A percentile compares a stretch with the other conserved stretches of the same genome.
Conservation (phyloP, 2,888 invertebrate genomes). For the Microctonus brassicae region DNA sequence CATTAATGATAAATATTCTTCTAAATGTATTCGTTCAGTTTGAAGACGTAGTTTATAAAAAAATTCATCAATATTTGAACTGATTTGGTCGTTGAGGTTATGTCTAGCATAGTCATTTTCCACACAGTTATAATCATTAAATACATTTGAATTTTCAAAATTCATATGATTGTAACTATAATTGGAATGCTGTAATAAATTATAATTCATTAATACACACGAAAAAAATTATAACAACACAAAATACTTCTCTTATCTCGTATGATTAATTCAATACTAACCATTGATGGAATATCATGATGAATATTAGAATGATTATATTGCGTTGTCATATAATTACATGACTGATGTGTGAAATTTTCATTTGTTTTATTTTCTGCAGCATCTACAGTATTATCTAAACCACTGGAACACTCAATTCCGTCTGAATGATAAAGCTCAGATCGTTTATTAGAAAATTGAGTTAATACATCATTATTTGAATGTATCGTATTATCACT, state of each 20-base stretch:
- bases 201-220: not conserved
- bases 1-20: conserved; percentile 53
- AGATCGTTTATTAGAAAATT: no score
- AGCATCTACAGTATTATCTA: no score
- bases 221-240: not conserved
- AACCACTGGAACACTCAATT: no score
- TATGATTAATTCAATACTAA: not conserved
- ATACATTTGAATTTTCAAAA: not conserved
- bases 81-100: not conserved
- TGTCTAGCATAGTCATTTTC: not conserved
- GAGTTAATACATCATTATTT: not conserved
- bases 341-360: not conserved
- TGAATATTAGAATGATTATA: not conserved
- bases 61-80: conserved; percentile 38
- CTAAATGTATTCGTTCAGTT: conserved; percentile 56
- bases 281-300: not conserved
- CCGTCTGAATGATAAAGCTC: no score
- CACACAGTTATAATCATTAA: not conserved
- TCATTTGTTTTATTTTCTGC: not conserved
- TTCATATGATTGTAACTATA: not conserved
- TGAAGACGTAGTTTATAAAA: conserved; percentile 53
- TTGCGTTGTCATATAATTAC: not conserved
- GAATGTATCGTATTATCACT: not conserved
- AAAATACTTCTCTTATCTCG: not conserved
- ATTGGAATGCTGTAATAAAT: not conserved